These are phyloP conservation scores for Elysia crispata DNA, from an alignment of 2,888 invertebrate genomes.

Conservation along the genomic window DNA sequence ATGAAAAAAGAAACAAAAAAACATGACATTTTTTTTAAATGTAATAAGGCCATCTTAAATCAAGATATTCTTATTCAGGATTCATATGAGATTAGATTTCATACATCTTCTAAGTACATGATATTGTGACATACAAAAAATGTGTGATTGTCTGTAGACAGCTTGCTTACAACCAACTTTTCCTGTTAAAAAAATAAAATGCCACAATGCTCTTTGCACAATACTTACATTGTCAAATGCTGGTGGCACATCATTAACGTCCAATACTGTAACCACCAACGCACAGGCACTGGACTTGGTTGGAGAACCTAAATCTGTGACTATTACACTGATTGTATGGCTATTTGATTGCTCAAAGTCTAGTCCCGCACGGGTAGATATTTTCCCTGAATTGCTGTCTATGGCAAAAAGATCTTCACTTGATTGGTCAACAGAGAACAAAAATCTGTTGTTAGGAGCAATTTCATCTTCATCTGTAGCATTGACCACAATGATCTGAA, in stretches of 20 bases:
- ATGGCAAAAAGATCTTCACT: conserved; percentile 93
- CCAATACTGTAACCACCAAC: conserved; percentile 86
- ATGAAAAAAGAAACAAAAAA: too few species aligned
- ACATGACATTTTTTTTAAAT: too few species aligned
- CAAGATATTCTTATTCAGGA: too few species aligned
- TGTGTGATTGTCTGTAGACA: too few species aligned
- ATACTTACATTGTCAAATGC: conserved; percentile 78
- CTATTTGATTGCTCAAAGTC: conserved; percentile 84
- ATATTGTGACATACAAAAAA: too few species aligned
- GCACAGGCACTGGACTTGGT: conserved; percentile 52
- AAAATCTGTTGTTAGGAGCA: conserved; percentile 88
- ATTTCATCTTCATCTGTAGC: conserved; percentile 70
- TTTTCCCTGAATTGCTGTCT: conserved; percentile 88
- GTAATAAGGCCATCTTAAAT: too few species aligned
- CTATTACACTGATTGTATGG: conserved; percentile 69
- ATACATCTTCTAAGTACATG: too few species aligned
- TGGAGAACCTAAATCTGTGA: conserved; percentile 67
- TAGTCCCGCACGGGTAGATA: conserved; percentile 92
- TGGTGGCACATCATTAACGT: conserved; percentile 95
- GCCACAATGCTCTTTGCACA: too few species aligned
- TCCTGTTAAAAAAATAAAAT: too few species aligned
- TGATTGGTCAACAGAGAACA: conserved; percentile 92
- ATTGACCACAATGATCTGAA: conserved; percentile 48
- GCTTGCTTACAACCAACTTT: too few species aligned
- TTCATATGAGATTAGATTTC: too few species aligned